Conservation (phyloP, 2,797 vertebrate genomes). For the Semaprochilodus insignis region DNA sequence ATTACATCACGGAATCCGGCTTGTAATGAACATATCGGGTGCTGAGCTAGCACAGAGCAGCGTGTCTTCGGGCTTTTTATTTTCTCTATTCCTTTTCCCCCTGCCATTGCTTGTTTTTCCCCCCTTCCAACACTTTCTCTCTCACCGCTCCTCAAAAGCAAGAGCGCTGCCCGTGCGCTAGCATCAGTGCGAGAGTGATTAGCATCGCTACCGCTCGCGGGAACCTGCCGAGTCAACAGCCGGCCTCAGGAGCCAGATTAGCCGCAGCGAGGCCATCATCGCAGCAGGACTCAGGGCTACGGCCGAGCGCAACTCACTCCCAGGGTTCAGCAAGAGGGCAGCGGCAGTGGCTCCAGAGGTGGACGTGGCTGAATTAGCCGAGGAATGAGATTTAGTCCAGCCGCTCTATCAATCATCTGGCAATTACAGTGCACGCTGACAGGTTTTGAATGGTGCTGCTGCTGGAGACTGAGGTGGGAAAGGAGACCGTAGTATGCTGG, state of each 20-base stretch:
- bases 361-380: constrained; percentile 66
- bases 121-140: neutral
- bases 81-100: constrained; percentile 52
- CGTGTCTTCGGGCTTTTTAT: constrained; percentile 58
- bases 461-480: constrained; percentile 78
- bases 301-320: constrained; percentile 51
- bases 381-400: constrained; percentile 74
- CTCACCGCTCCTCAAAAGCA: constrained; percentile 12
- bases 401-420: constrained; percentile 81
- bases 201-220: constrained; percentile 61
- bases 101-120: constrained; percentile 37
- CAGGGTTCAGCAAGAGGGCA: constrained; percentile 60
- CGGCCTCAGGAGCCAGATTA: constrained; percentile 64
- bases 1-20: constrained; percentile 76
- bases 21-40: constrained; percentile 69
- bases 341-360: constrained; percentile 44
- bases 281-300: constrained; percentile 48
- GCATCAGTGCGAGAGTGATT: constrained; percentile 65
- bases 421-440: constrained; percentile 81
- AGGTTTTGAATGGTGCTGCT: constrained; percentile 79
- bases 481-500: constrained; percentile 23
- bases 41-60: constrained; percentile 54
- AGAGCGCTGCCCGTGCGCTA: constrained; percentile 52
- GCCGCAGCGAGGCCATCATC: constrained; percentile 56
- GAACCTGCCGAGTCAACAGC: constrained; percentile 68